These are phyloP conservation scores for Danio aesculapii DNA, from an alignment of 2,797 vertebrate genomes.

Conservation along the genomic window DNA sequence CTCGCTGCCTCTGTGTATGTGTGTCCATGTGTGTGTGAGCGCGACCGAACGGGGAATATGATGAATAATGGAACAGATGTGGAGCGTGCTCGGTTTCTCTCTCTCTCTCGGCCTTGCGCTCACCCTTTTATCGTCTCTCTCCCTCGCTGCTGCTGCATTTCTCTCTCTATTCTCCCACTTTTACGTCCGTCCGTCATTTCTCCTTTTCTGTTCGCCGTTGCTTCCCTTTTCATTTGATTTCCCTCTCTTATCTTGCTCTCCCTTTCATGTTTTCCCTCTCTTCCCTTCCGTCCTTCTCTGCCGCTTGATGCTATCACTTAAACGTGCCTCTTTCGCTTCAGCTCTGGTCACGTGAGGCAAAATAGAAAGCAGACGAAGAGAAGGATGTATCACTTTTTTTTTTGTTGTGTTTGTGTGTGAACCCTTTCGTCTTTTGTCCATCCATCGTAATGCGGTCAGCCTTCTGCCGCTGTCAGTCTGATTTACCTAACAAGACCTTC, in stretches of 20 bases:
- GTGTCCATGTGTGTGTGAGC: constrained; percentile 37
- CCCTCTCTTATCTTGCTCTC: constrained; percentile 51
- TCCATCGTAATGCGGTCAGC: constrained; percentile 23
- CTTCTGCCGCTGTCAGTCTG: constrained; percentile 38
- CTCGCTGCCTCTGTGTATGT: constrained; percentile 11
- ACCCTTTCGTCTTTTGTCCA: constrained; percentile 15
- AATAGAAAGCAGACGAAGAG: background rate
- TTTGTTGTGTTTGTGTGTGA: background rate
- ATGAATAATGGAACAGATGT: constrained; percentile 68
- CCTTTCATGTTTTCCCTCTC: constrained; percentile 53
- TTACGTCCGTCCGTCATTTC: constrained; percentile 12
- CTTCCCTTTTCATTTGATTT: constrained; percentile 45
- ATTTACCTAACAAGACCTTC: constrained; percentile 54
- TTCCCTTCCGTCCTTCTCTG: constrained; percentile 25
- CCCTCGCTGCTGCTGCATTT: constrained; percentile 35
- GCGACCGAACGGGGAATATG: constrained; percentile 51
- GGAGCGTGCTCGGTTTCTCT: constrained; percentile 57
- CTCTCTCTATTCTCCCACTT: constrained; percentile 15
- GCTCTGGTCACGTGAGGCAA: constrained; percentile 28
- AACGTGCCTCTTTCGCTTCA: constrained; percentile 29
- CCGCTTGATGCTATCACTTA: constrained; percentile 39
- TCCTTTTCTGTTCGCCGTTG: constrained; percentile 43
- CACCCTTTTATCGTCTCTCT: constrained; percentile 53
- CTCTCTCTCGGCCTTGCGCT: constrained; percentile 34
- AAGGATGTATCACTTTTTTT: background rate